These are phyloP conservation scores for Acropora tenuis DNA, from an alignment of 64 coral and sea anemone species.

Conservation along the genomic window DNA sequence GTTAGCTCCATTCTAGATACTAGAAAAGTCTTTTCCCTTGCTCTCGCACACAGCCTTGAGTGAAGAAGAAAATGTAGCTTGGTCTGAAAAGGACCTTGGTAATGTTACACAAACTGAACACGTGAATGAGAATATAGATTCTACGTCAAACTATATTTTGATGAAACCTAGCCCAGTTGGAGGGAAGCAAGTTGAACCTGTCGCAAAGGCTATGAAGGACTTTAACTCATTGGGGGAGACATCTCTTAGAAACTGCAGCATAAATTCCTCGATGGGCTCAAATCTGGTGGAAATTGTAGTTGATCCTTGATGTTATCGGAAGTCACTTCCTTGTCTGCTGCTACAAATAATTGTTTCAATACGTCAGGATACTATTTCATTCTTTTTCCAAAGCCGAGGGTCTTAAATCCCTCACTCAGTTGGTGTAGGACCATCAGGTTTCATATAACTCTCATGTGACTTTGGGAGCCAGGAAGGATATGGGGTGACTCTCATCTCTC, in stretches of 20 bases:
- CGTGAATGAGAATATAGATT: slow-evolving; percentile 66
- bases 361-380: slow-evolving; percentile 53
- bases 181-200: slow-evolving; percentile 38
- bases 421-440: slow-evolving; percentile 25
- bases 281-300: slow-evolving; percentile 42
- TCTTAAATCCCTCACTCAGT: slow-evolving; percentile 42
- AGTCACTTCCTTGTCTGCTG: slow-evolving; percentile 24
- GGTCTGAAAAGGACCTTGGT: slow-evolving; percentile 30
- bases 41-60: slow-evolving; percentile 42
- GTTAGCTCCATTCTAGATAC: slow-evolving; percentile 20
- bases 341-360: slow-evolving; percentile 50
- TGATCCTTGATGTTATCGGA: slow-evolving; percentile 10
- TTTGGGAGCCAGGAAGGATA: too few species aligned
- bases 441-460: slow-evolving; percentile 1
- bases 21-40: slow-evolving; percentile 63
- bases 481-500: too few species aligned
- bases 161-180: slow-evolving; percentile 60
- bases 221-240: slow-evolving; percentile 1
- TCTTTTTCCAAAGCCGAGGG: slow-evolving; percentile 51
- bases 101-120: slow-evolving; percentile 41
- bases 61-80: slow-evolving; percentile 38
- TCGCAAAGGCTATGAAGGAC: slow-evolving; percentile 50
- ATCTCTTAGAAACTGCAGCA: slow-evolving; percentile 24
- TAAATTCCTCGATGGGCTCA: slow-evolving; percentile 41
- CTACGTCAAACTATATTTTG: slow-evolving; percentile 31